These are phyloP conservation scores for Hylaeus volcanicus DNA, from an alignment of 1,140 invertebrate genomes.

Conservation along the genomic window DNA sequence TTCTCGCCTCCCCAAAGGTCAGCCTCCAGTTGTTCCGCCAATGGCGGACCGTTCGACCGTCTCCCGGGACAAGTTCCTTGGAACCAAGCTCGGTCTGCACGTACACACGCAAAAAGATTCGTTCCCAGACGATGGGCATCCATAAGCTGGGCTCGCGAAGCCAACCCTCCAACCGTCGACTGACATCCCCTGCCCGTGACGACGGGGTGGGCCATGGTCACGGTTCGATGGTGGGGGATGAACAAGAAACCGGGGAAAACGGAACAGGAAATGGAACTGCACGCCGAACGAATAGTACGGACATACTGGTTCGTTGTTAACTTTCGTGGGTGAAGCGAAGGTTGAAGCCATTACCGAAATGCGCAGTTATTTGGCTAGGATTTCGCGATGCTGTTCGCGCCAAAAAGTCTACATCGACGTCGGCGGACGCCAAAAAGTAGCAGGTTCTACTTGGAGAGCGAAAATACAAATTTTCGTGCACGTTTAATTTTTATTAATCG, in stretches of 20 bases:
- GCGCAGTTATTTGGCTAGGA: not conserved
- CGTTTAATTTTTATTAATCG: no score
- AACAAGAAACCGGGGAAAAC: constrained; percentile 23
- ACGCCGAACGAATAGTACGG: constrained; percentile 7
- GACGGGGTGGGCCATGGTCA: constrained; percentile 39
- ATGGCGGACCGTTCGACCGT: constrained; percentile 51
- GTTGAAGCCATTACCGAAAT: no score
- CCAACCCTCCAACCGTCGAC: constrained; percentile 38
- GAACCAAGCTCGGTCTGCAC: not conserved
- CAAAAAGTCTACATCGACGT: not conserved
- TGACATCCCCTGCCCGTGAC: constrained; percentile 49
- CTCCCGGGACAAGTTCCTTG: constrained; percentile 44
- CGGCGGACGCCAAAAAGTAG: not conserved
- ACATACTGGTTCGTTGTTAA: not conserved
- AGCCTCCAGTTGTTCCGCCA: constrained; percentile 52
- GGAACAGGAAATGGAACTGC: constrained; percentile 24
- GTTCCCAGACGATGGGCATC: constrained; percentile 20
- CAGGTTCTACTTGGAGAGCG: not conserved
- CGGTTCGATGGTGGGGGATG: constrained; percentile 25
- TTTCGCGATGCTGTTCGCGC: not conserved
- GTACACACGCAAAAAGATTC: not conserved
- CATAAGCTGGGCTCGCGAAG: constrained; percentile 11
- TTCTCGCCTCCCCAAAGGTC: constrained; percentile 51
- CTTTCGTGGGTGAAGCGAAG: not conserved
- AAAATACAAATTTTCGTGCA: no score